A percentile compares a stretch with the other conserved stretches of the same genome.
These are phyloP conservation scores for Laterallus jamaicensis DNA, from an alignment of 2,113 vertebrate species.

Conservation along the genomic window DNA sequence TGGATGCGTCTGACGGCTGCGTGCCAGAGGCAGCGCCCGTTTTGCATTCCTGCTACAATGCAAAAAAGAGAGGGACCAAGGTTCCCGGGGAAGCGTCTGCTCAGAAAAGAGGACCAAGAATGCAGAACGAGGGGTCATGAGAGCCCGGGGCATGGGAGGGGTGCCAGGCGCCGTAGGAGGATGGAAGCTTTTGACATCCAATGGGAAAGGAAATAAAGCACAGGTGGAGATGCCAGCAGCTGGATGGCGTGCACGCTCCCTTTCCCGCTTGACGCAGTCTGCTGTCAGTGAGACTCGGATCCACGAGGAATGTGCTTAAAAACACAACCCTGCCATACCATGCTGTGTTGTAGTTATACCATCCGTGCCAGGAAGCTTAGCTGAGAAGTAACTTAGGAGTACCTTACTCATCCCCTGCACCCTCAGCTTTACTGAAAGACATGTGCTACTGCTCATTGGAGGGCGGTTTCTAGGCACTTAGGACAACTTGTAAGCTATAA, in stretches of 20 bases:
- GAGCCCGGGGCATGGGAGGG: constrained; percentile 26
- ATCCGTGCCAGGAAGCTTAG: neutral
- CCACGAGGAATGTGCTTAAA: constrained; percentile 68
- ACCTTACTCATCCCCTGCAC: neutral
- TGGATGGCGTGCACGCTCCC: constrained; percentile 26
- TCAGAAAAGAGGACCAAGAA: constrained; percentile 80
- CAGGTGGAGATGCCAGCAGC: constrained; percentile 43
- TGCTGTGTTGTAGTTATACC: neutral
- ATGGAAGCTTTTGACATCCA: constrained; percentile 27
- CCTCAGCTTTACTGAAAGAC: constrained; percentile 29
- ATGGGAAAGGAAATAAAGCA: constrained; percentile 42
- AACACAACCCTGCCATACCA: constrained; percentile 61
- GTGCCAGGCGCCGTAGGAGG: constrained; percentile 1
- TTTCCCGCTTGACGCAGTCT: constrained; percentile 57
- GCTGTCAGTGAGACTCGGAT: constrained; percentile 21
- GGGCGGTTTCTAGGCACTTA: constrained; percentile 1
- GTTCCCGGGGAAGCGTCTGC: constrained; percentile 72
- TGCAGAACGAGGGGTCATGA: constrained; percentile 29
- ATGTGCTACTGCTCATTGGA: neutral
- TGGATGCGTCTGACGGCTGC: constrained; percentile 86
- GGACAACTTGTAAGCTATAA: neutral
- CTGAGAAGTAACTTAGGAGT: constrained; percentile 26
- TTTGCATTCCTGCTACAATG: constrained; percentile 78
- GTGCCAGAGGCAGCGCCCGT: constrained; percentile 43
- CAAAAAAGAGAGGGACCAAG: constrained; percentile 79